Conservation (phyloP, 2,888 invertebrate species). For the Aleiodes leptofemur region DNA sequence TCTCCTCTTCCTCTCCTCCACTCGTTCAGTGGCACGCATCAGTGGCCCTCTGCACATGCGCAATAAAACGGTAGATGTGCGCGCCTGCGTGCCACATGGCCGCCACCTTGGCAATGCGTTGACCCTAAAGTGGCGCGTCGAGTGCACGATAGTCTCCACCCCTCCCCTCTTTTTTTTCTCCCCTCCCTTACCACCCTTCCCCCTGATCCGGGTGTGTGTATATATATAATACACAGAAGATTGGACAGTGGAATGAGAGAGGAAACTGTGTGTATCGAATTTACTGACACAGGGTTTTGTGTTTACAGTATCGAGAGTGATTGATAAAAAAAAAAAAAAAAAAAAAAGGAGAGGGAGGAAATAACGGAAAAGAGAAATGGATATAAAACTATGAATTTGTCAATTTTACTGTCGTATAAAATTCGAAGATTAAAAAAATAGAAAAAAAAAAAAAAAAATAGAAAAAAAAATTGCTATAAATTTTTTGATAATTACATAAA, state of each 20-base stretch:
- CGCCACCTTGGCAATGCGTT: slow-evolving; percentile 74
- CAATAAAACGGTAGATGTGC: slow-evolving; percentile 62
- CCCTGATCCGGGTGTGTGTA: neutral
- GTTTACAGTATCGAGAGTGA: slow-evolving; percentile 34
- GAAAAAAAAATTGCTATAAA: too few species aligned
- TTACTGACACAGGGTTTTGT: slow-evolving; percentile 29
- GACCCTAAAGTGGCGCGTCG: slow-evolving; percentile 69
- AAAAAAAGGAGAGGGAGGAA: neutral
- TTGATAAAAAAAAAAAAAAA: neutral
- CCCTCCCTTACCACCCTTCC: neutral
- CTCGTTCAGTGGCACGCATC: slow-evolving; percentile 5
- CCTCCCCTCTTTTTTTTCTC: too few species aligned
- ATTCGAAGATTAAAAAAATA: too few species aligned
- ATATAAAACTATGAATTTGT: slow-evolving; percentile 18
- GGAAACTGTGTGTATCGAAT: slow-evolving; percentile 33
- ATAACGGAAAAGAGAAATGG: slow-evolving; percentile 14
- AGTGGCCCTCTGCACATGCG: slow-evolving; percentile 51
- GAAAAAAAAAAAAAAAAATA: too few species aligned
- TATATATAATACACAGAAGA: slow-evolving; percentile 13
- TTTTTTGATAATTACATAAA: too few species aligned
- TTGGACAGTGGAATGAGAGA: slow-evolving; percentile 23
- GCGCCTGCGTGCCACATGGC: slow-evolving; percentile 71
- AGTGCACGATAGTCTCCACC: slow-evolving; percentile 19
- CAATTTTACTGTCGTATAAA: neutral
- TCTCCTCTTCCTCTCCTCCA: too few species aligned